Base-by-base conservation (phyloP, 2,113 vertebrate genomes). In the Dipodomys merriami region DNA sequence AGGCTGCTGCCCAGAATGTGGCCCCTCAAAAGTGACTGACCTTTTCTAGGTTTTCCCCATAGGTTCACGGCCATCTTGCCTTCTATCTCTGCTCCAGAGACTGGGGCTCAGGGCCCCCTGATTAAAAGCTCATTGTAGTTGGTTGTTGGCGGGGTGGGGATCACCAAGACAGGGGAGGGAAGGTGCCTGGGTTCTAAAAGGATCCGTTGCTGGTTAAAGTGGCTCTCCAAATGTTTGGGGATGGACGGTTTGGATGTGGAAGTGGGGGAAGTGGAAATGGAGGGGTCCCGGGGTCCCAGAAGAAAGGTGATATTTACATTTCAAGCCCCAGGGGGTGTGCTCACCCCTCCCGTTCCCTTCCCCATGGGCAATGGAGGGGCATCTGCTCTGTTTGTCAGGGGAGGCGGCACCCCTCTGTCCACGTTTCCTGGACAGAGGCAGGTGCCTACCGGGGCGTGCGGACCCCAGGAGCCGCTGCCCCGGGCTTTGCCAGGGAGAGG, bases 41-140 rank as follows among this genome's bases (percentile, higher is more conserved):
- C 9, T 19, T 65, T 39, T 27, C 13, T 25, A 6, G 29, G 64
- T 62, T 68, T 86, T 30, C 78, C 10, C 30, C 27, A 5, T 46
- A 29, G 23, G 4, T 46, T 1, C 10, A 16, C 64, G 10, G 12
- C 64, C 64, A 39, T 5, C 71, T 27, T 10, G 25, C 35, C 35
- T 35, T 44, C 60, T 62, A 64, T 73, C 44, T 68, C 67, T 22
- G 64, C 44, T 67, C 80, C 71, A 89, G 6, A 2, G 19, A 22
- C 2, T 60, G 44, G 33, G 74, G 88, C 72, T 57, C 74, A 53
- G 19, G n/a, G 7, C 57, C 5, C 39, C 39, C 73, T 60, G 78
- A 74, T 86, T 44, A 57, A 74, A 90, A 95, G 39, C 62, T 79
- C 49, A 1, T 60, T 78, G 87, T 69, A 69, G 84, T 77, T 86